Evolutionary conservation across 2,113 vertebrate genomes (phyloP), one percentile per base, ranked within the genome.

Genomic region (Lichenostomus cassidix): DNA sequence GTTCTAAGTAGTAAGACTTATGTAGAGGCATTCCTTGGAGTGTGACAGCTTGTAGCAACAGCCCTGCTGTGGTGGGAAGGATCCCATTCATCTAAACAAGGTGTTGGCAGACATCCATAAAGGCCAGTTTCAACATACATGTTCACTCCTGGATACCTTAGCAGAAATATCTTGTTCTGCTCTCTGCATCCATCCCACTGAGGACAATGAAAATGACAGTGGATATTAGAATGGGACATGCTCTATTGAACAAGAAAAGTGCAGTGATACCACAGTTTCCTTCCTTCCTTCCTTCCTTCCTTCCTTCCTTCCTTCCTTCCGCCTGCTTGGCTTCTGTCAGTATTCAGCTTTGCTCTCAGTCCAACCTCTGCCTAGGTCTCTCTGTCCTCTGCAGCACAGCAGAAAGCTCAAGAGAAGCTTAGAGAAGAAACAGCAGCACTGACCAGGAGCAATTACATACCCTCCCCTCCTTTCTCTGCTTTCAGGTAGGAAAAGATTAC

Each of bases 201-300:
- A 41, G 41, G n/a, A 91, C 83, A 94, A 68, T 56, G 73, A 75
- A 84, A 95, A 92, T 67, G 47, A 47, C 84, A 92, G 56, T 27
- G 15, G 49, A 87, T 33, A 29, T 49, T 50, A 37, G 58, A 76
- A 59, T 15, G 31, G 78, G 58, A 89, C 33, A 68, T 60, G 67
- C 62, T 58, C 58, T 85, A 33, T 7, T 67, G 79, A 94, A 92
- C 52, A 75, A 81, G 55, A 74, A 59, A 94, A 82, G 63, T 49
- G 55, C 55, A 37, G 49, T 79, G 82, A 78, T 75, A 39, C 35
- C 58, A 86, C 29, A 71, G 49, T 55, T 94, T 60, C 64, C 53
- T 83, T 86, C 52, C 65, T 68, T 71, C 35, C 74, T 37, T 22
- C 28, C 41, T 21, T 2, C 55, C 15, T 15, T 8, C 37, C 37